These are phyloP conservation scores for Montipora sp. DNA, from an alignment of 64 coral and sea anemone species.

Conservation along the genomic window DNA sequence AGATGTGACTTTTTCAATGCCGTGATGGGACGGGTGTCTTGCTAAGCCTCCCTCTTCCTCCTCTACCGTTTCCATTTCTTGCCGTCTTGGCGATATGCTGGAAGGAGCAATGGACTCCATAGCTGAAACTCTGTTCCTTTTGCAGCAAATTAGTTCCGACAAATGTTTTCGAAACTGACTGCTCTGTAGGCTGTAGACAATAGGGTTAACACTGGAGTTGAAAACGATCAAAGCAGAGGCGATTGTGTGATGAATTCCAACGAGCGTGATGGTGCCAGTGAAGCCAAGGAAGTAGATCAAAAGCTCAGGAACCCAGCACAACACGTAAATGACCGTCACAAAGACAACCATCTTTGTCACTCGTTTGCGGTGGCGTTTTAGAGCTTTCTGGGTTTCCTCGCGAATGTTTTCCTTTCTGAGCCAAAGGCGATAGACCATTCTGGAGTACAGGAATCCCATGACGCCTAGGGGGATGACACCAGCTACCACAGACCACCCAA, in stretches of 20 bases:
- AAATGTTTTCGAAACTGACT: conserved; percentile 60
- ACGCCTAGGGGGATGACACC: conserved; percentile 64
- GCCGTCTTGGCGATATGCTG: background rate
- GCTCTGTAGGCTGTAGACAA: conserved; percentile 66
- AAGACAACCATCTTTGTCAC: conserved; percentile 69
- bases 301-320: conserved; percentile 69
- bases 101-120: background rate
- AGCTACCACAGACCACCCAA: conserved; percentile 76
- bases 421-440: conserved; percentile 62
- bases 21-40: background rate
- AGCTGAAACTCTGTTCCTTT: background rate
- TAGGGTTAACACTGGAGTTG: conserved; percentile 67
- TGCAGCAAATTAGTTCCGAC: conserved; percentile 28
- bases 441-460: conserved; percentile 64
- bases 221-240: conserved; percentile 57
- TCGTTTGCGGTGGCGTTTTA: conserved; percentile 58
- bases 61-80: background rate
- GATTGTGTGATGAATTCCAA: conserved; percentile 41
- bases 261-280: conserved; percentile 30
- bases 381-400: conserved; percentile 43
- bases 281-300: conserved; percentile 63
- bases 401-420: conserved; percentile 37
- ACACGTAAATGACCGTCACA: conserved; percentile 53
- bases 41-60: background rate
- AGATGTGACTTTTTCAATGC: background rate